Conservation (phyloP, 2,113 vertebrate genomes). For the Hoplias malabaricus region DNA sequence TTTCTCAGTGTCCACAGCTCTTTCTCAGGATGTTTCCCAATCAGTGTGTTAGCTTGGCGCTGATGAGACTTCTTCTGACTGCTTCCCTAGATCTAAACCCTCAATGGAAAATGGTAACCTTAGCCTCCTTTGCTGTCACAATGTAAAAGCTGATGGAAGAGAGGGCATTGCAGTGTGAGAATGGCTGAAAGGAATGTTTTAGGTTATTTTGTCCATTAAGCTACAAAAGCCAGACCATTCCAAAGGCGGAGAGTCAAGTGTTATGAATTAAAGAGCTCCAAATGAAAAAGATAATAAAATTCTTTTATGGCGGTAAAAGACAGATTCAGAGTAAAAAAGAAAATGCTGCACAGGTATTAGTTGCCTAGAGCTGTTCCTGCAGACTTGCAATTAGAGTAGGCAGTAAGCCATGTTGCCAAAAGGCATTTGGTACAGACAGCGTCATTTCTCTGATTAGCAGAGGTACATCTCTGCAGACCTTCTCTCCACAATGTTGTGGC, state of each 20-base stretch:
- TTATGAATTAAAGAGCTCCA: not conserved
- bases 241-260: not conserved
- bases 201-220: not conserved
- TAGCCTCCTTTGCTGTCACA: not conserved
- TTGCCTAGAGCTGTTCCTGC: not conserved
- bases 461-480: too few species aligned
- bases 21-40: conserved; percentile 40
- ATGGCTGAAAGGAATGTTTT: not conserved
- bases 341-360: not conserved
- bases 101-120: not conserved
- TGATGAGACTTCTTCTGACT: not conserved
- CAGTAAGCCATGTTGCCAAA: not conserved
- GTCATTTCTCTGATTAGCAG: too few species aligned
- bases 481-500: not conserved
- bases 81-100: not conserved
- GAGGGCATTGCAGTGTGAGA: too few species aligned
- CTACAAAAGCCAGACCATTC: not conserved
- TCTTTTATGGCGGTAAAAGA: not conserved
- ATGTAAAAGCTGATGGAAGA: not conserved
- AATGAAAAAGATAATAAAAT: not conserved
- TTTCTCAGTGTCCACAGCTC: conserved; percentile 22
- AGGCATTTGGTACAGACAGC: not conserved
- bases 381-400: not conserved
- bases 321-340: not conserved
- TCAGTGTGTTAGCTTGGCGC: not conserved